Conservation (phyloP, 2,888 invertebrate genomes). For the Oxyteleia sp. region DNA sequence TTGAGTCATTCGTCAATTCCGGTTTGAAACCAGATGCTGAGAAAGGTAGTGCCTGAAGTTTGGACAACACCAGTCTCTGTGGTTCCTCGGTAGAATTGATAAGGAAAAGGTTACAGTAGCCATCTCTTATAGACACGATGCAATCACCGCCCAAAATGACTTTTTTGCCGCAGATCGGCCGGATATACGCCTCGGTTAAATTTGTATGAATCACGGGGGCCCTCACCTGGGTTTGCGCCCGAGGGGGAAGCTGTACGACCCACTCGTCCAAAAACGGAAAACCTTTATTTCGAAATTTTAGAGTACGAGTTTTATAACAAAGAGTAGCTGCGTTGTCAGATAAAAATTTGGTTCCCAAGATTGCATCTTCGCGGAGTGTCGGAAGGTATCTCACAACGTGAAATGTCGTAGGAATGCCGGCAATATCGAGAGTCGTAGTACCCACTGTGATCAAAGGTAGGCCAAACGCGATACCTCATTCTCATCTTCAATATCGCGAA, state of each 20-base stretch:
- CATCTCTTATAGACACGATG: neutral
- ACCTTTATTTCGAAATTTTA: neutral
- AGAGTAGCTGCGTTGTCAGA: neutral
- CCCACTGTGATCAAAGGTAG: neutral
- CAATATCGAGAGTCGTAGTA: neutral
- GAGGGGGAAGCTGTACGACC: neutral
- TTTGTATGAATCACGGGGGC: neutral
- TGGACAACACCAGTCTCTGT: neutral
- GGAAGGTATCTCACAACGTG: neutral
- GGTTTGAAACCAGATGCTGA: too few species aligned
- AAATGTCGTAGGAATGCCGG: neutral
- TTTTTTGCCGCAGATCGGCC: neutral
- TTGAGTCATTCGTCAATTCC: too few species aligned
- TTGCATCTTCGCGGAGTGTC: neutral
- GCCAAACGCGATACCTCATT: neutral
- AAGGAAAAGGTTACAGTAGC: neutral
- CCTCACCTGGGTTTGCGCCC: neutral
- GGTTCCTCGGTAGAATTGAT: neutral
- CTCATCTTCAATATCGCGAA: neutral
- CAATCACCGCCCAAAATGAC: conserved; percentile 13
- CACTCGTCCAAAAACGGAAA: neutral
- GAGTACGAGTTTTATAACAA: neutral
- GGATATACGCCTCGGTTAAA: neutral
- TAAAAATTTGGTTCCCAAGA: neutral
- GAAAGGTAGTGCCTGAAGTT: neutral